Evolutionary conservation across 2,113 vertebrate genomes (phyloP).

Genomic region (Neogale vison): DNA sequence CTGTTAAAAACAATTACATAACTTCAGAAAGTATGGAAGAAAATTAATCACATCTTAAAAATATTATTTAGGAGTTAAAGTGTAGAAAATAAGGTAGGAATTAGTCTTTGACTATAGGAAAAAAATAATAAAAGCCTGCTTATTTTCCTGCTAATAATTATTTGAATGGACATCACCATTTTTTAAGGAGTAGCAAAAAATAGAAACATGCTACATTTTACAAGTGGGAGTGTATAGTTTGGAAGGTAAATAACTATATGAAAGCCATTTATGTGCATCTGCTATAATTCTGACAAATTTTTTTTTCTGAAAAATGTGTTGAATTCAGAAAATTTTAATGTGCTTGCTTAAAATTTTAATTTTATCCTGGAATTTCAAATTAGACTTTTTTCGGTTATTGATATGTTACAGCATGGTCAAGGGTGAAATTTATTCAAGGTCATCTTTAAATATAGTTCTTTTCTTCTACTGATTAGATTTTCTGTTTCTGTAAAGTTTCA

Average conservation of each 20-base stretch:
- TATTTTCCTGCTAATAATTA: constrained; percentile 35
- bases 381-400: background rate
- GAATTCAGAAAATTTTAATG: constrained; percentile 15
- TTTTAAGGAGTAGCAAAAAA: constrained; percentile 1
- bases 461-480: constrained; percentile 33
- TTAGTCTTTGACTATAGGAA: background rate
- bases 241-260: background rate
- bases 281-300: background rate
- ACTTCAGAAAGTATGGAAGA: background rate
- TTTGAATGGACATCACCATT: background rate
- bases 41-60: background rate
- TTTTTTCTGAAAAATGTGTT: background rate
- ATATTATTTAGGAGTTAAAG: background rate
- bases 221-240: background rate
- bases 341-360: background rate
- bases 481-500: background rate
- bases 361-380: constrained; percentile 33
- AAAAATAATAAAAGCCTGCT: background rate
- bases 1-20: background rate
- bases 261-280: background rate
- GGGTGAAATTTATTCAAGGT: constrained; percentile 4
- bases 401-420: constrained; percentile 19
- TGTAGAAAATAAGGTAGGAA: background rate
- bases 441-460: background rate
- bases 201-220: background rate